Percentiles rank a stretch among this genome's conserved stretches.
These are phyloP conservation scores for Egretta garzetta DNA, from an alignment of 2,113 vertebrate species.

Conservation along the genomic window DNA sequence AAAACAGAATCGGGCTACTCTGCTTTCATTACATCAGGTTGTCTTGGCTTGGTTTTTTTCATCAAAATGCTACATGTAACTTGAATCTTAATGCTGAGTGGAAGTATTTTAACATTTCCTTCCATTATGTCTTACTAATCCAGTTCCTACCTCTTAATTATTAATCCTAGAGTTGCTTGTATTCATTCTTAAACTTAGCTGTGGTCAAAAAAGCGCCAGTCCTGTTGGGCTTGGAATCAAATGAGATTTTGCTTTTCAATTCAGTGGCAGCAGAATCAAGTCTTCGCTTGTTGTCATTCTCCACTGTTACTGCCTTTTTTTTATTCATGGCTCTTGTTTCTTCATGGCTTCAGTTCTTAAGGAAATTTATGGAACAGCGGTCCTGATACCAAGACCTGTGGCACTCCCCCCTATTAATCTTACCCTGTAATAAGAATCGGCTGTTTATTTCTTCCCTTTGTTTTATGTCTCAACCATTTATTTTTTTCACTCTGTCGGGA, in stretches of 20 bases:
- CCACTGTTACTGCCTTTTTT: not conserved
- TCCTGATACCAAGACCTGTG: conserved; percentile 36
- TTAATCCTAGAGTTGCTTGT: not conserved
- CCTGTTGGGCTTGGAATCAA: not conserved
- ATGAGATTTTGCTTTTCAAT: not conserved
- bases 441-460: conserved; percentile 44
- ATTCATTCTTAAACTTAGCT: not conserved
- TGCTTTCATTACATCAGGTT: not conserved
- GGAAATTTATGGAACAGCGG: conserved; percentile 32
- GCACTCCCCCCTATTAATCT: conserved; percentile 43
- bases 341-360: conserved; percentile 10
- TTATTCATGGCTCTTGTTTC: not conserved
- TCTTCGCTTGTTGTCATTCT: not conserved
- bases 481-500: not conserved
- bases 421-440: not conserved
- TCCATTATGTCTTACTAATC: not conserved
- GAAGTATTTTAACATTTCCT: not conserved
- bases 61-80: not conserved
- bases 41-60: not conserved
- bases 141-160: not conserved
- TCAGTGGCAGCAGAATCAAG: not conserved
- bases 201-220: not conserved
- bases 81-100: not conserved
- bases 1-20: not conserved
- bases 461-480: not conserved